These are phyloP conservation scores for Drosophila elegans DNA, from an alignment of 1,140 invertebrate genomes.

Conservation along the genomic window DNA sequence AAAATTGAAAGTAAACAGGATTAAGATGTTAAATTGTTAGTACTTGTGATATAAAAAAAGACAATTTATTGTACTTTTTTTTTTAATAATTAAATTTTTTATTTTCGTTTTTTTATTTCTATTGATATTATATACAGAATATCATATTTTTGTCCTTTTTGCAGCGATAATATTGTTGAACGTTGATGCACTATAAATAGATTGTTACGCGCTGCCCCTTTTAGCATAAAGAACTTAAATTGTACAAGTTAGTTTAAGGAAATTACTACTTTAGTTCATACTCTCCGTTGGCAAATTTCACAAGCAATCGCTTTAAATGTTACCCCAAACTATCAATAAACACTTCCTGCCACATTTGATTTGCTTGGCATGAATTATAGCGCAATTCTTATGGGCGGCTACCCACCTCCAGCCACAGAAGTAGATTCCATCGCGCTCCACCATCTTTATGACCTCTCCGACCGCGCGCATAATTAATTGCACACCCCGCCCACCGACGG, in stretches of 20 bases:
- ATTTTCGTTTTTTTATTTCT: too few relatives aligned
- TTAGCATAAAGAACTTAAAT: too few relatives aligned
- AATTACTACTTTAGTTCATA: background rate
- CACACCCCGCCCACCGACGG: conserved; percentile 25
- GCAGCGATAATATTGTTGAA: too few relatives aligned
- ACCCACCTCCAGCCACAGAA: conserved; percentile 8
- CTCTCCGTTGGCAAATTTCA: background rate
- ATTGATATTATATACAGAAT: too few relatives aligned
- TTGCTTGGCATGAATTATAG: conserved; percentile 30
- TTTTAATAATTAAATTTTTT: too few relatives aligned
- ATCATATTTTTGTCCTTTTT: too few relatives aligned
- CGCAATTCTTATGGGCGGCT: conserved; percentile 12
- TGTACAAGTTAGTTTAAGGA: background rate
- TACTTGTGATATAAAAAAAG: too few relatives aligned
- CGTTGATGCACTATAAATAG: too few relatives aligned
- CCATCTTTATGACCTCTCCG: conserved; percentile 43
- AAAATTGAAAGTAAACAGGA: too few relatives aligned
- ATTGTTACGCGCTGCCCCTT: too few relatives aligned
- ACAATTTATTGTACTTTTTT: too few relatives aligned
- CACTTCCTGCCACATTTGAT: conserved; percentile 46
- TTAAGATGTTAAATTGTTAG: too few relatives aligned
- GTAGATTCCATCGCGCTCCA: conserved; percentile 17
- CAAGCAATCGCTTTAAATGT: conserved; percentile 5
- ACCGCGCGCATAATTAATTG: conserved; percentile 48
- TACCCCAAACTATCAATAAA: conserved; percentile 33